Evolutionary conservation across 2,888 invertebrate species (phyloP), one percentile per base, ranked within the genome.

Genomic region (Nasonia oneida): DNA sequence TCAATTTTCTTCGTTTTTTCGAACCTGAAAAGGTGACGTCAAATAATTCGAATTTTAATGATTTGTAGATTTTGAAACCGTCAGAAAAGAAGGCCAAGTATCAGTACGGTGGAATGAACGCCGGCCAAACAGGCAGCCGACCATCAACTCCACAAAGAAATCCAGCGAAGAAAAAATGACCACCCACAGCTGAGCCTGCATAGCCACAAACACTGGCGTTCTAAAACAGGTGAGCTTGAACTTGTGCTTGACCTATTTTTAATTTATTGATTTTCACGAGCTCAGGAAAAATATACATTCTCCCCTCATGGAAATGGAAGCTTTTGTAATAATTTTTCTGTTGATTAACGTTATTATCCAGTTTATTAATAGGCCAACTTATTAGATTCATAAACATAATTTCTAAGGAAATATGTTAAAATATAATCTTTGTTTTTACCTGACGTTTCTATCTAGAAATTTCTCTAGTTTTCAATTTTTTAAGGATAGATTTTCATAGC

Each of bases 11-110:
- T 29, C 8, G 67, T 12, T 67, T 29, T 67, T 23, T 64, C 29
- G 39, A 39, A 71, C 15, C n/a, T 42, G 0, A 71, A 71, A 64
- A 3, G n/a, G n/a, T 12, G 23, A n/a, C 23, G n/a, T n/a, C n/a
- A 23, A 39, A 5, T 23, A 53, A 75, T 53, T 53, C 12, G 5
- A 6, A 10, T 37, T 18, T 33, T 33, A 6, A 33, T 70, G 10
- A 64, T 64, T 84, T 86, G 23, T 94, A 99, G 99, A 99, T 99
- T 92, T 94, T 99, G 94, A 99, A 99, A 94, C 99, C 99, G 91
- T 99, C 99, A 87, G 99, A 99, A 95, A 99, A 99, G 95, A 99
- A 99, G 95, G 99, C 99, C 90, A 99, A 99, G 94, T 99, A 99
- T 94, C 98, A 99, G 93, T 99, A 99, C 94, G 96, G 96, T 91